phyloP scores from a whole-genome alignment of 2,113 vertebrate species.

The Propithecus coquereli region DNA sequence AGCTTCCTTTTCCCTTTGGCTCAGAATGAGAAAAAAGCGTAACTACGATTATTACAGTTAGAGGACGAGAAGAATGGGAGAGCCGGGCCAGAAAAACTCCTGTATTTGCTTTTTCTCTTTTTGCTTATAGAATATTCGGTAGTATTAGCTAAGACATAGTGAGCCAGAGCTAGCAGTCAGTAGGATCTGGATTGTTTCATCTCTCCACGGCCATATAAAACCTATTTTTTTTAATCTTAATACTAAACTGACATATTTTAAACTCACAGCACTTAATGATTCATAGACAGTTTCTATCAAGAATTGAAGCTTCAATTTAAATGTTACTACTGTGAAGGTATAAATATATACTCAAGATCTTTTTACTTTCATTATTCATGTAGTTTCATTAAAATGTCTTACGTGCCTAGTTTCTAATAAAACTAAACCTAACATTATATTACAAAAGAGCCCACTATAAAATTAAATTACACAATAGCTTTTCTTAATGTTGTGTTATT shows the following conservation, averaged over 20 bases:
- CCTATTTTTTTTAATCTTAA: neutral
- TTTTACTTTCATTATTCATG: neutral
- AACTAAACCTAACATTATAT: neutral
- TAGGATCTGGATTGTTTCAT: neutral
- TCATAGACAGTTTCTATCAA: neutral
- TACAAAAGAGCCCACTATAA: neutral
- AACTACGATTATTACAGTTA: neutral
- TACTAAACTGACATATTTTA: neutral
- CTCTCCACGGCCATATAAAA: neutral
- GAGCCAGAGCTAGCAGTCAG: neutral
- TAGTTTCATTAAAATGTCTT: neutral
- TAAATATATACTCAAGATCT: neutral
- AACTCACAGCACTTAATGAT: neutral
- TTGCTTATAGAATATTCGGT: neutral
- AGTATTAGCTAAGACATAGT: neutral
- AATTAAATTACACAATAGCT: neutral
- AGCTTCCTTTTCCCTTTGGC: no score
- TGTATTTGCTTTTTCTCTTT: neutral
- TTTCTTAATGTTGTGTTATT: neutral
- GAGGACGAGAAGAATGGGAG: neutral
- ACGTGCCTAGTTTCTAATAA: neutral
- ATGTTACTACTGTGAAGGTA: neutral
- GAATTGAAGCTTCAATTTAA: conserved; percentile 15
- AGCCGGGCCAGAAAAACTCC: neutral
- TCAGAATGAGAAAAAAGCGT: no score